phyloP scores from a whole-genome alignment of 2,113 vertebrate species.

The Oreochromis tanganicae region DNA sequence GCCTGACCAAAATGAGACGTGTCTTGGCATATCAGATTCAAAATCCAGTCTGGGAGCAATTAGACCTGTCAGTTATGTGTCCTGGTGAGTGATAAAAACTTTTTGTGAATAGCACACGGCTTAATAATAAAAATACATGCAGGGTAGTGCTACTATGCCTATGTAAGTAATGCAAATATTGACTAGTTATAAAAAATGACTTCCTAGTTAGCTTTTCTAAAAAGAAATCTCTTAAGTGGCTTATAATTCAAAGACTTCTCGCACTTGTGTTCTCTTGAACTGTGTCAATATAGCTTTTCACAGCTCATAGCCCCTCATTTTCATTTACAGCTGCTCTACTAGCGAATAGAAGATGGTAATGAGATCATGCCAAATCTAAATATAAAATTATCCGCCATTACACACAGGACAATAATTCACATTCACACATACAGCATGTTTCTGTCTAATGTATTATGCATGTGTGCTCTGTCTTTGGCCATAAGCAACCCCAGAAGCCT shows the following conservation, averaged over 20 bases:
- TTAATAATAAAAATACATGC: not conserved
- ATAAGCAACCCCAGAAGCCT: constrained; percentile 63
- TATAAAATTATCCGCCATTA: constrained; percentile 49
- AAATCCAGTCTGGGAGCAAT: not conserved
- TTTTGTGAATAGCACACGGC: not conserved
- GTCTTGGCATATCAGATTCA: not conserved
- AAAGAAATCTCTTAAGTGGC: not conserved
- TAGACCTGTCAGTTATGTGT: not conserved
- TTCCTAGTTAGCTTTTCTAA: not conserved
- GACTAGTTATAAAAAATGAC: not conserved
- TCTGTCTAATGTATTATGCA: constrained; percentile 70
- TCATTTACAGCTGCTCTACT: constrained; percentile 29
- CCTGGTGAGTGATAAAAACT: not conserved
- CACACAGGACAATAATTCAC: constrained; percentile 47
- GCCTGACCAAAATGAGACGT: not conserved
- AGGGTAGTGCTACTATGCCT: not conserved
- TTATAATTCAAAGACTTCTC: not conserved
- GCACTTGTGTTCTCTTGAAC: not conserved
- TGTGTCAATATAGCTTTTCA: constrained; percentile 26
- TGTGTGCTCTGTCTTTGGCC: constrained; percentile 56
- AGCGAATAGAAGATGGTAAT: constrained; percentile 24
- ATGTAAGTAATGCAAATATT: not conserved
- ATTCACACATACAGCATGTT: constrained; percentile 24
- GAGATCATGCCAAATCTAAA: constrained; percentile 41
- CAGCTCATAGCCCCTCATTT: constrained; percentile 6